A percentile compares a stretch with the other conserved stretches of the same genome.
Evolutionary conservation across 2,113 vertebrate genomes (phyloP).

Genomic region (Chaetura pelagica): DNA sequence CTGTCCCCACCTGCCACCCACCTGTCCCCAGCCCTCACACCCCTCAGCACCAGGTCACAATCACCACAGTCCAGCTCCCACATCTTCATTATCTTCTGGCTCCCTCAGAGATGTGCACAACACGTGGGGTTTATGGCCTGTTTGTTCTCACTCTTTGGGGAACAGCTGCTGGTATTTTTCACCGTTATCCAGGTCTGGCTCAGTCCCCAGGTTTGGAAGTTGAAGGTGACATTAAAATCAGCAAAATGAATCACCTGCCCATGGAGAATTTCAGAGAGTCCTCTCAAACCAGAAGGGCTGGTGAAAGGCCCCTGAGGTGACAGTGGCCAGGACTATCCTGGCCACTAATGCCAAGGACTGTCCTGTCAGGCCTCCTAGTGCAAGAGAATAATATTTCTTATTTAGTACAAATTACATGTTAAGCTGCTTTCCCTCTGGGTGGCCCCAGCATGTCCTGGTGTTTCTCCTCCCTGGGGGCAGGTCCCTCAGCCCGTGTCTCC

Average conservation of each 20-base stretch:
- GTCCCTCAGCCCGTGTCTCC: too few species aligned
- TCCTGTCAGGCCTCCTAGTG: neutral
- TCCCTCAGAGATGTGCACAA: neutral
- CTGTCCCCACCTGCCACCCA: too few species aligned
- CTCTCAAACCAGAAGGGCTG: neutral
- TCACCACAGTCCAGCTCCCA: neutral
- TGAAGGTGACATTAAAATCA: neutral
- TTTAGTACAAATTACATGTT: neutral
- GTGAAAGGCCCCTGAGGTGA: fast-evolving
- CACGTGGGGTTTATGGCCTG: neutral
- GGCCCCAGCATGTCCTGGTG: neutral
- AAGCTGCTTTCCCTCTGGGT: neutral
- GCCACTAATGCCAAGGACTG: too few species aligned
- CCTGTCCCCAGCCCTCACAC: fast-evolving
- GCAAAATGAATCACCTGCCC: neutral
- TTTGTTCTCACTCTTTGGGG: neutral
- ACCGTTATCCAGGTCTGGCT: neutral
- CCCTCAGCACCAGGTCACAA: neutral
- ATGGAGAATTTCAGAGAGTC: neutral
- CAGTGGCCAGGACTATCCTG: fast-evolving
- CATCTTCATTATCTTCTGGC: neutral
- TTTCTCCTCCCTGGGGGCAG: neutral
- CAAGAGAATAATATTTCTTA: neutral
- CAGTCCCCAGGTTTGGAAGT: neutral
- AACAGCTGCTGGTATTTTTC: fast-evolving